These are phyloP conservation scores for Coilia nasus DNA, from an alignment of 2,797 vertebrate genomes.

Conservation along the genomic window DNA sequence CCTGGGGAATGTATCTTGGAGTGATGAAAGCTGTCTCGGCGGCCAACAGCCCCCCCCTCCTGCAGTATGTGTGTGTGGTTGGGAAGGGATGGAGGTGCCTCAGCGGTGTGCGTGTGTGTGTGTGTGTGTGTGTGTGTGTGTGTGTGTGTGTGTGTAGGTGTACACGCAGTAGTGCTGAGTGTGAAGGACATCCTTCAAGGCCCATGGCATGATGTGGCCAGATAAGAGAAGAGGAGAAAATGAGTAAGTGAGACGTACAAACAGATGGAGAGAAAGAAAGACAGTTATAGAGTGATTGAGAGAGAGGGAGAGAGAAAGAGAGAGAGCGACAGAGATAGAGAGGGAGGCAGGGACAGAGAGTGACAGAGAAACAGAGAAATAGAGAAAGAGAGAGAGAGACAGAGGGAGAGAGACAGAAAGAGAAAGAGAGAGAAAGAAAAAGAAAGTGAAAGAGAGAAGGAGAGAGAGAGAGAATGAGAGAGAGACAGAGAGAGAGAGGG, in stretches of 20 bases:
- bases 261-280: not conserved
- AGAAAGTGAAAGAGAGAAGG: not conserved
- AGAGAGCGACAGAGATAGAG: too few species aligned
- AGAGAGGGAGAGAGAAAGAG: too few species aligned
- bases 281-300: too few species aligned
- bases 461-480: not conserved
- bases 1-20: slow-evolving; percentile 30
- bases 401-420: too few species aligned
- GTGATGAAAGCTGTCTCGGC: slow-evolving; percentile 59
- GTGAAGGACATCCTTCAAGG: slow-evolving; percentile 49
- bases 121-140: slow-evolving; percentile 29
- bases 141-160: slow-evolving; percentile 19
- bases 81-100: not conserved
- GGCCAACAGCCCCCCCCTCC: slow-evolving; percentile 32
- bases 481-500: too few species aligned
- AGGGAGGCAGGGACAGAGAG: too few species aligned
- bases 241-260: not conserved
- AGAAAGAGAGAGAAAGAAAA: too few species aligned
- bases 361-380: too few species aligned
- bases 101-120: not conserved
- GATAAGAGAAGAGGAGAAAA: slow-evolving; percentile 18
- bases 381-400: too few species aligned
- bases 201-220: slow-evolving; percentile 16
- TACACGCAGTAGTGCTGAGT: slow-evolving; percentile 43
- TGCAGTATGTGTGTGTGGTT: slow-evolving; percentile 12